Percentiles rank a stretch among this genome's conserved stretches.
These are phyloP conservation scores for Pempheris klunzingeri DNA, from an alignment of 2,797 vertebrate genomes.

Conservation along the genomic window DNA sequence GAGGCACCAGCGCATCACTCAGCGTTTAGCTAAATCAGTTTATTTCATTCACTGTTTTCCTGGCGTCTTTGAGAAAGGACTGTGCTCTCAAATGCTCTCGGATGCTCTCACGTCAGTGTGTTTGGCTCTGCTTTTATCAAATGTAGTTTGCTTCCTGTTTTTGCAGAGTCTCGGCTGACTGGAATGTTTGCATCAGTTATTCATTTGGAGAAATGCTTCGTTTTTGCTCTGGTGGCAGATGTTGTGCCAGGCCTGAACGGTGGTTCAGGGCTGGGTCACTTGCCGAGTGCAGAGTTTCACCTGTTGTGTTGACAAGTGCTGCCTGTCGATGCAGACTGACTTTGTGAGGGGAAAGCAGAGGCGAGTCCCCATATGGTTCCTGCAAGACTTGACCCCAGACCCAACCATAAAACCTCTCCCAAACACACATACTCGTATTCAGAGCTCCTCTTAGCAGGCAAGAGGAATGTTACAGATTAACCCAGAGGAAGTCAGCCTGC, in stretches of 20 bases:
- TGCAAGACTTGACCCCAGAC: constrained; percentile 69
- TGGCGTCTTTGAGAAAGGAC: constrained; percentile 31
- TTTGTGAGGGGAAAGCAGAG: constrained; percentile 55
- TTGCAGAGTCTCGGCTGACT: constrained; percentile 38
- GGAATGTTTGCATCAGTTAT: constrained; percentile 51
- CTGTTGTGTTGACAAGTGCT: constrained; percentile 82
- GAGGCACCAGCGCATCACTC: constrained; percentile 23
- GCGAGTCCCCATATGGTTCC: constrained; percentile 82
- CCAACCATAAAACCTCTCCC: constrained; percentile 36
- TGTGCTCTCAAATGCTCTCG: constrained; percentile 13
- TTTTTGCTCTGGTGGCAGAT: constrained; percentile 59
- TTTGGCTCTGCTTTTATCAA: constrained; percentile 48
- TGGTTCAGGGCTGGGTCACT: constrained; percentile 72
- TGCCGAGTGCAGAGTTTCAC: constrained; percentile 66
- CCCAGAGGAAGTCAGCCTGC: constrained; percentile 75
- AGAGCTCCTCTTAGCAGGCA: constrained; percentile 49
- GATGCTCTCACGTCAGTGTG: constrained; percentile 53
- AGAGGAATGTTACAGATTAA: constrained; percentile 76
- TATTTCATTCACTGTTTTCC: constrained; percentile 22
- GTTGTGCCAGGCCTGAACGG: constrained; percentile 22
- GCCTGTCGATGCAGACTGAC: constrained; percentile 66
- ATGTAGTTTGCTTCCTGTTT: constrained; percentile 75
- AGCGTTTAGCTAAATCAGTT: constrained; percentile 66
- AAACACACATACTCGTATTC: constrained; percentile 35
- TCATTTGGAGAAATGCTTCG: constrained; percentile 34